These are phyloP conservation scores for Fissipunctia ypsillon DNA, from an alignment of 2,888 invertebrate species.

Conservation along the genomic window DNA sequence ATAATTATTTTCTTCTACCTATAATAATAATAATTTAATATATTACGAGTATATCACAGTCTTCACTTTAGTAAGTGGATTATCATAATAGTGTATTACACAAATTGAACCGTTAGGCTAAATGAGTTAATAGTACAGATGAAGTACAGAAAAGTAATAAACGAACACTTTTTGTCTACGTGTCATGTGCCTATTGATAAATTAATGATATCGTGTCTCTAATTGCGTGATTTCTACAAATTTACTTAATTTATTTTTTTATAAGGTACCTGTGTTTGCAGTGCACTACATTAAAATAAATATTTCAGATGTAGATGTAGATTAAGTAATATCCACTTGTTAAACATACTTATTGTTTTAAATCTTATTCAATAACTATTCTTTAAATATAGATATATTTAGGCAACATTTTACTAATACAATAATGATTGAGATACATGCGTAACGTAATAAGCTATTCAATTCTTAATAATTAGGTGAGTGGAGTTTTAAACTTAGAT, in stretches of 20 bases:
- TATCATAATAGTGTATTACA: conserved; percentile 77
- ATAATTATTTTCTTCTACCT: conserved; percentile 79
- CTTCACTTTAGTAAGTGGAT: conserved; percentile 89
- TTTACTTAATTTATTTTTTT: conserved; percentile 55
- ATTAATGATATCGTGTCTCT: conserved; percentile 59
- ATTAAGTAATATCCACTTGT: conserved; percentile 46
- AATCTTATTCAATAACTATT: conserved; percentile 53
- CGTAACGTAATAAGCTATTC: conserved; percentile 38
- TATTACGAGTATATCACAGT: conserved; percentile 90
- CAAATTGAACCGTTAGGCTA: conserved; percentile 72
- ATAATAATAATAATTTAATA: conserved; percentile 71
- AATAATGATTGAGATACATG: conserved; percentile 52
- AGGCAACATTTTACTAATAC: conserved; percentile 65
- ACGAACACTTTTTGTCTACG: conserved; percentile 60
- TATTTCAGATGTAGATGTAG: conserved; percentile 50
- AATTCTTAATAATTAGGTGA: conserved; percentile 23
- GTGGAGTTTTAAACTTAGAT: conserved; percentile 43
- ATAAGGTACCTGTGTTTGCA: conserved; percentile 68
- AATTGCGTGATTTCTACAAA: conserved; percentile 56
- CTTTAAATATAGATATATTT: conserved; percentile 58
- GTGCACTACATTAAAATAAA: conserved; percentile 70
- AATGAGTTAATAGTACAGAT: conserved; percentile 60
- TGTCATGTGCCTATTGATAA: conserved; percentile 63
- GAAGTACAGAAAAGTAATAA: conserved; percentile 53
- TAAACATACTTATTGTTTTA: conserved; percentile 52